Evolutionary conservation across 2,113 vertebrate genomes (phyloP).

Genomic region (Vicugna pacos): DNA sequence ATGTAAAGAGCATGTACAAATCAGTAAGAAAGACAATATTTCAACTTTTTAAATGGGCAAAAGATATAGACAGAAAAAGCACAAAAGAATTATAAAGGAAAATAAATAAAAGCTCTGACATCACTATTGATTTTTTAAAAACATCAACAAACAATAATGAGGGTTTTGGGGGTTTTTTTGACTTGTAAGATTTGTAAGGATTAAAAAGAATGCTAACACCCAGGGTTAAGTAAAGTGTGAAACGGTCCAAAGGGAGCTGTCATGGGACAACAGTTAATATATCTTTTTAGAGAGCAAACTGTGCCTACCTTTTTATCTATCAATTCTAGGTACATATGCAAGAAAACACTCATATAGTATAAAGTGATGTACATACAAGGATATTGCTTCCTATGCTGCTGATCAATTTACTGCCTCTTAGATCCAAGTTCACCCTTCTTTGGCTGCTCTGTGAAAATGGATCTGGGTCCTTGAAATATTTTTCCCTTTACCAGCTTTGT

Average conservation of each 20-base stretch:
- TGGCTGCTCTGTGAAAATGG: neutral
- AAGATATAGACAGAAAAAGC: neutral
- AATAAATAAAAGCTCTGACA: slow-evolving; percentile 15
- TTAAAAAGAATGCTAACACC: neutral
- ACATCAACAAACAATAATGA: neutral
- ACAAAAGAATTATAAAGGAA: neutral
- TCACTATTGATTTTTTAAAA: neutral
- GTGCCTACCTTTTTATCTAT: neutral
- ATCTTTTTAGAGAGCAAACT: neutral
- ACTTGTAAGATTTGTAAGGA: neutral
- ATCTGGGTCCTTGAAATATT: neutral
- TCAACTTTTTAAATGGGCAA: neutral
- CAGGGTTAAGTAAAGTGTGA: neutral
- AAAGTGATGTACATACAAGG: neutral
- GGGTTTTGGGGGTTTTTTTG: no score
- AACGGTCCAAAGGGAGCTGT: no score
- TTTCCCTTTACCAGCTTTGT: neutral
- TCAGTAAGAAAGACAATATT: neutral
- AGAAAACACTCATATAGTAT: neutral
- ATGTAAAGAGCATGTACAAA: slow-evolving; percentile 1
- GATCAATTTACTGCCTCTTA: neutral
- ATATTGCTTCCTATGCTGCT: neutral
- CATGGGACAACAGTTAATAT: neutral
- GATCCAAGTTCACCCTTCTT: neutral
- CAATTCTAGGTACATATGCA: neutral